Evolutionary conservation across 2,888 invertebrate species (phyloP).

Genomic region (Deilephila elpenor): DNA sequence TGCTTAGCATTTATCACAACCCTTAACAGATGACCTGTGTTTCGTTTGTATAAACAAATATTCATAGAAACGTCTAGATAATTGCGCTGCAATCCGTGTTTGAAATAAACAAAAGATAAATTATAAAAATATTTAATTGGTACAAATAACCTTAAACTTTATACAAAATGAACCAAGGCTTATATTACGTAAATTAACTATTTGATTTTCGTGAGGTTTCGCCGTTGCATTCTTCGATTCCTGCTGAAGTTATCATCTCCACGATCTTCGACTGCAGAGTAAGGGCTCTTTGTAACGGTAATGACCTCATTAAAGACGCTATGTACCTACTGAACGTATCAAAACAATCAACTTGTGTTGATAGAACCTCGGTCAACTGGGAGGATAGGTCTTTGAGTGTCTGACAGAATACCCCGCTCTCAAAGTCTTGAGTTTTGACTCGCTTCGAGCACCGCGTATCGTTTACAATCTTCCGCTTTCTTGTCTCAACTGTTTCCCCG

Average conservation of each 20-base stretch:
- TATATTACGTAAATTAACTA: too few relatives aligned
- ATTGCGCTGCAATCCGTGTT: not conserved
- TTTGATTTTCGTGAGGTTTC: not conserved
- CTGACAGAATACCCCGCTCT: conserved; percentile 16
- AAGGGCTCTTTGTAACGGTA: conserved; percentile 52
- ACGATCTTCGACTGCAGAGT: conserved; percentile 55
- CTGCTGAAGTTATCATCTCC: conserved; percentile 37
- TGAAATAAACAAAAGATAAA: not conserved
- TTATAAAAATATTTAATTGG: conserved; percentile 4
- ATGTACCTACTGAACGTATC: conserved; percentile 62
- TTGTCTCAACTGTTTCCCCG: not conserved
- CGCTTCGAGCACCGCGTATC: conserved; percentile 4
- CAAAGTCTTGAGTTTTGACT: conserved; percentile 20
- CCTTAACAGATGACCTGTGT: not conserved
- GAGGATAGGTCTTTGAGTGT: conserved; percentile 20
- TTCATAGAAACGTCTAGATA: not conserved
- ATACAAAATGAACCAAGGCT: not conserved
- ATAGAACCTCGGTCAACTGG: conserved; percentile 29
- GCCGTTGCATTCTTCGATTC: conserved; percentile 8
- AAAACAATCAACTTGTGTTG: conserved; percentile 46
- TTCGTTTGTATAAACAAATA: not conserved
- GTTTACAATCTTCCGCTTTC: conserved; percentile 27
- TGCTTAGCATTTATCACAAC: not conserved
- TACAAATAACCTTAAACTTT: not conserved
- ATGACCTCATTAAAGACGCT: conserved; percentile 51